These are phyloP conservation scores for Bedellia somnulentella DNA, from an alignment of 2,888 invertebrate genomes.

Conservation along the genomic window DNA sequence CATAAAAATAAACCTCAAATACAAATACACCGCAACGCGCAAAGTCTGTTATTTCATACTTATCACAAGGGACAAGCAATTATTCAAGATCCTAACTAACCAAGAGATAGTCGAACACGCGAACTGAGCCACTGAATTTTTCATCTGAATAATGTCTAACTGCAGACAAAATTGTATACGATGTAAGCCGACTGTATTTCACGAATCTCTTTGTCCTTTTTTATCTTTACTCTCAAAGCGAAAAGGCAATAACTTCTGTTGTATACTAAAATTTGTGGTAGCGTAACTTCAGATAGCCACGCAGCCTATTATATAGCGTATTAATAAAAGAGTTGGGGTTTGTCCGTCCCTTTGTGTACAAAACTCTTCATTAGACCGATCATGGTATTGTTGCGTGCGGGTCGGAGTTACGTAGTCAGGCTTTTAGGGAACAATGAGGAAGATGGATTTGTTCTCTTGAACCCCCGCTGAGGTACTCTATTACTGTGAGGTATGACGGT, in stretches of 20 bases:
- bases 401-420: conserved; percentile 16
- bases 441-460: conserved; percentile 6
- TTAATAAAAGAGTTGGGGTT: conserved; percentile 37
- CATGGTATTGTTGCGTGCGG: conserved; percentile 39
- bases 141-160: conserved; percentile 34
- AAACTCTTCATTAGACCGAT: conserved; percentile 57
- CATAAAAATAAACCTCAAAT: too few species aligned
- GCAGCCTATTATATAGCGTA: conserved; percentile 21
- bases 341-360: conserved; percentile 43
- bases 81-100: conserved; percentile 3
- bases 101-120: conserved; percentile 1
- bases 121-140: conserved; percentile 25
- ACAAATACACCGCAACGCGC: too few species aligned
- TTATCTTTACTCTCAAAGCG: too few species aligned
- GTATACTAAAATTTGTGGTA: too few species aligned
- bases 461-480: conserved; percentile 4
- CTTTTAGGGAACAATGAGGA: conserved; percentile 19
- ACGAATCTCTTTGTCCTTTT: too few species aligned
- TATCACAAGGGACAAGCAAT: not conserved
- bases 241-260: too few species aligned
- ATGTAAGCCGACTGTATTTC: conserved; percentile 1
- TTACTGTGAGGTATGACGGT: too few species aligned
- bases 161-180: conserved; percentile 9
- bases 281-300: too few species aligned
- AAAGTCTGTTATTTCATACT: too few species aligned